phyloP scores from a whole-genome alignment of 2,888 invertebrate genomes.

The Beris chalybata region DNA sequence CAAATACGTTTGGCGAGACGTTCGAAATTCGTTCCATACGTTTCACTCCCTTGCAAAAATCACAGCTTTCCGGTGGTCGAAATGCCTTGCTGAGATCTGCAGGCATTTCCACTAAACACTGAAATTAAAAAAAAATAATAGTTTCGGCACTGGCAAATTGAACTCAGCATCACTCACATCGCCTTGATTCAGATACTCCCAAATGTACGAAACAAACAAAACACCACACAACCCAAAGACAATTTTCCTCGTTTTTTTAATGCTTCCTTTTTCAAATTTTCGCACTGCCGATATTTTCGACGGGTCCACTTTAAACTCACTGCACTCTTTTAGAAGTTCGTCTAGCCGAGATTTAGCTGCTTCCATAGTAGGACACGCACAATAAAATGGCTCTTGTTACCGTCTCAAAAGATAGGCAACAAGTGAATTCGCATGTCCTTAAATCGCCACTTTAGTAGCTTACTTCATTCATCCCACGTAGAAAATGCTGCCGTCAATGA shows the following conservation, averaged over 20 bases:
- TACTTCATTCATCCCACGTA: background rate
- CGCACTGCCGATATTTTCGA: slow-evolving; percentile 24
- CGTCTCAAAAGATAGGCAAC: background rate
- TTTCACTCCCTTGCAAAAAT: slow-evolving; percentile 70
- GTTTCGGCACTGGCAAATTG: background rate
- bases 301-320: slow-evolving; percentile 24
- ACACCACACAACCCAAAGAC: slow-evolving; percentile 1
- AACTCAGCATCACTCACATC: slow-evolving; percentile 6
- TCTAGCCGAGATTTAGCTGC: slow-evolving; percentile 14
- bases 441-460: background rate
- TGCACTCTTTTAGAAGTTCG: slow-evolving; percentile 31
- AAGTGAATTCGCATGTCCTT: background rate
- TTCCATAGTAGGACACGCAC: slow-evolving; percentile 12
- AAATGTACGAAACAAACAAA: background rate
- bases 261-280: slow-evolving; percentile 11
- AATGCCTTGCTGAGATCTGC: slow-evolving; percentile 56
- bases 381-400: background rate
- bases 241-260: slow-evolving; percentile 14
- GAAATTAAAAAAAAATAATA: slow-evolving; percentile 3
- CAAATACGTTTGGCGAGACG: slow-evolving; percentile 70
- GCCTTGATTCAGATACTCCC: slow-evolving; percentile 24
- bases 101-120: slow-evolving; percentile 42
- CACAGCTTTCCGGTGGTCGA: slow-evolving; percentile 80
- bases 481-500: slow-evolving; percentile 12
- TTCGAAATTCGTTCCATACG: slow-evolving; percentile 67